A percentile compares a stretch with the other conserved stretches of the same genome.
Evolutionary conservation across 2,888 invertebrate species (phyloP).

Genomic region (Hymenopus coronatus): DNA sequence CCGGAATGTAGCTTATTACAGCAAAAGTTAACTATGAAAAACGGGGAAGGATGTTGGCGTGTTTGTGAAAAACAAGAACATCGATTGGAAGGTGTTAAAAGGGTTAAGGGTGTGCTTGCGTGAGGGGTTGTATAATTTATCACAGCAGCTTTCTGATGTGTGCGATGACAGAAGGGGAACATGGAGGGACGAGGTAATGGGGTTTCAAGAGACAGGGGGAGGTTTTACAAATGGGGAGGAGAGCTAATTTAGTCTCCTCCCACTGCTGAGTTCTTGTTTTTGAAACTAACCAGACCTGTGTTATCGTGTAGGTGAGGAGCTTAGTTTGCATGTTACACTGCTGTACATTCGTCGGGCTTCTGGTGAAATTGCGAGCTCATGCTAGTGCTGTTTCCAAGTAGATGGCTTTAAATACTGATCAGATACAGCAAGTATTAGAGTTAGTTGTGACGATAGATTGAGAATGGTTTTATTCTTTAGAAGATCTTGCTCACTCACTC

Average conservation of each 20-base stretch:
- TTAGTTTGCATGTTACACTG: background rate
- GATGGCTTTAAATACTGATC: too few species aligned
- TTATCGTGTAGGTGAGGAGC: background rate
- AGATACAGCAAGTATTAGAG: too few species aligned
- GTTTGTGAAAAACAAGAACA: slow-evolving; percentile 6
- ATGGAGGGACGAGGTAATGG: background rate
- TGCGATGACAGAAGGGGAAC: slow-evolving; percentile 19
- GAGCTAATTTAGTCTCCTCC: background rate
- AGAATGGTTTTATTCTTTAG: too few species aligned
- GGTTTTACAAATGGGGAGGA: background rate
- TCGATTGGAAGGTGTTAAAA: slow-evolving; percentile 11
- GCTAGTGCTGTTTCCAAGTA: background rate
- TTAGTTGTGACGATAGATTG: too few species aligned
- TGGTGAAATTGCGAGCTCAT: background rate
- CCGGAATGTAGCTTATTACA: slow-evolving; percentile 5
- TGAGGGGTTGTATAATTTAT: slow-evolving; percentile 20
- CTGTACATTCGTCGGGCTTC: too few species aligned
- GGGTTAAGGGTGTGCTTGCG: background rate
- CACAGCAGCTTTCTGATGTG: slow-evolving; percentile 21
- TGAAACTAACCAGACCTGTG: background rate
- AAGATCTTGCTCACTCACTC: too few species aligned
- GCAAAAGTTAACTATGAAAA: slow-evolving; percentile 2
- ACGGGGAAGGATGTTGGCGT: background rate
- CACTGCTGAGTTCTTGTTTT: background rate
- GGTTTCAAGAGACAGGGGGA: background rate